Evolutionary conservation across 1,140 invertebrate genomes (phyloP), one percentile per base, ranked within the genome.

Genomic region (Micrasema minimum): DNA sequence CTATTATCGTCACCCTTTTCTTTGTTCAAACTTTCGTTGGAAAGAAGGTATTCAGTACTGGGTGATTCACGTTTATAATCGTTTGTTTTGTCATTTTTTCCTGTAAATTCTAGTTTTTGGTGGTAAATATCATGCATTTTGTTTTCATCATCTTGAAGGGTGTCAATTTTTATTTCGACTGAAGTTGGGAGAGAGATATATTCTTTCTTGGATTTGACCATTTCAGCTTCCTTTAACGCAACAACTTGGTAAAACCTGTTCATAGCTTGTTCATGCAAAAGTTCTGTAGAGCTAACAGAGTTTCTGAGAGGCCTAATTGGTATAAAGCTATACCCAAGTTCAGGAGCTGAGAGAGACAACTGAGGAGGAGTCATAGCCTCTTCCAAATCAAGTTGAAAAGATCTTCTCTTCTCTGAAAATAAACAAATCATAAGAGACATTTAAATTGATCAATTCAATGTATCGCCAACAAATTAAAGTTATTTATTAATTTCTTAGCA

Each of bases 251-350:
- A 92, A 74, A 94, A 91, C 20, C 92, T 83, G 10, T 90, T 90
- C 90, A 94, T 92, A 2, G 91, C 90, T 18, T 87, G 85, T 77
- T 93, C 92, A 75, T 93, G 92, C 1, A 95, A 82, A 6, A 94
- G 81, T 77, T 94, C 92, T 0, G 91, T 92, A 0, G 92, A 94
- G 77, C 92, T 94, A 6, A 92, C 90, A 0, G 92, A 91, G 71
- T 90, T 87, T 7, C 91, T 87, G 10, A 92, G 77, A 1, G 81
- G 80, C 71, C 80, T 71, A 6, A 85, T 80, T 20, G 80, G 80
- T 53, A 86, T 78, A 62, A 81, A 76, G 20, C 79, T 80, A 12
- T 80, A 78, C 75, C 85, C 83, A 46, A 94, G 78, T 78, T 93
- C 92, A 0, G 93, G 93, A 1, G 92, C 88, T 1, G 92, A 94